Conservation (phyloP, 2,888 invertebrate species). For the Psylliodes chrysocephalus region DNA sequence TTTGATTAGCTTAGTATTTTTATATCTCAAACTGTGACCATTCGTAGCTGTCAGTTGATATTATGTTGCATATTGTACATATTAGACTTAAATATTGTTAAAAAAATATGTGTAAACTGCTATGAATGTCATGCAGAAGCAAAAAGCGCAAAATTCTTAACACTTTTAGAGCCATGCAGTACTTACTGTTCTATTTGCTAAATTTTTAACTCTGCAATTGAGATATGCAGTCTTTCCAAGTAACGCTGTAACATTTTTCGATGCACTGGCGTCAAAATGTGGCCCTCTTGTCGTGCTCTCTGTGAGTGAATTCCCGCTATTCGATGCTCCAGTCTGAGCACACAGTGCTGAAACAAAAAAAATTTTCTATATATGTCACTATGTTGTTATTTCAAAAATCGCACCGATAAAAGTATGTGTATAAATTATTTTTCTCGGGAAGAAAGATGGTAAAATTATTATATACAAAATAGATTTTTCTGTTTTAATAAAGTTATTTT, state of each 20-base stretch:
- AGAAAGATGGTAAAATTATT: neutral
- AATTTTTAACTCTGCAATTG: slow-evolving; percentile 89
- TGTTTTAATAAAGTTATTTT: no score
- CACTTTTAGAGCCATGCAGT: neutral
- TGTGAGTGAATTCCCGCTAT: slow-evolving; percentile 56
- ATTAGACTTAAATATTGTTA: no score
- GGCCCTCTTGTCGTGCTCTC: slow-evolving; percentile 60
- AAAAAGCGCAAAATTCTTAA: neutral
- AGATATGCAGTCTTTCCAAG: slow-evolving; percentile 90
- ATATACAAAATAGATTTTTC: no score
- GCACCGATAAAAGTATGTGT: no score
- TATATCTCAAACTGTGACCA: no score
- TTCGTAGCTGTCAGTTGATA: no score
- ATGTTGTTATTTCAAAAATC: no score
- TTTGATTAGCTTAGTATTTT: no score
- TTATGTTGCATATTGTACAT: no score
- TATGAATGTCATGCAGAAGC: neutral
- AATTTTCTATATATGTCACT: no score
- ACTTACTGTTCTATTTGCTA: slow-evolving; percentile 91
- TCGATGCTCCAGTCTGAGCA: slow-evolving; percentile 38
- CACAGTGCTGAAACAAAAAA: slow-evolving; percentile 37
- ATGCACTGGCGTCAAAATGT: slow-evolving; percentile 63
- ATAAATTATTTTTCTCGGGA: neutral
- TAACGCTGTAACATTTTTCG: slow-evolving; percentile 77
- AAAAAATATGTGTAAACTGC: no score